Evolutionary conservation across 2,797 vertebrate genomes (phyloP).

Genomic region (Naso thynnoides): DNA sequence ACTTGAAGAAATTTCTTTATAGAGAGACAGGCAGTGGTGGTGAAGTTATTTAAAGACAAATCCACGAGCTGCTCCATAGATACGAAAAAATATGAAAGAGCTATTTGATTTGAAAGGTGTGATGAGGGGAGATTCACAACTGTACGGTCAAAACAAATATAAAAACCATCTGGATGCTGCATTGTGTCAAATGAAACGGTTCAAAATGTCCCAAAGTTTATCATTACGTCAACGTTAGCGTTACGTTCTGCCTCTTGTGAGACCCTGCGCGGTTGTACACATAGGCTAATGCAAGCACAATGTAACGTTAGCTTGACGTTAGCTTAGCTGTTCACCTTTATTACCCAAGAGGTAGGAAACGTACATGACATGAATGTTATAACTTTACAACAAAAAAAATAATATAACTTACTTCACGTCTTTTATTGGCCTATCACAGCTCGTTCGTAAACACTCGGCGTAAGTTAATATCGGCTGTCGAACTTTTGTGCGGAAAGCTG

Average conservation of each 20-base stretch:
- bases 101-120: background rate
- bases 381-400: fast-evolving
- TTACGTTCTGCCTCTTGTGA: no score
- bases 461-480: background rate
- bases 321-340: no score
- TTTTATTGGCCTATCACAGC: background rate
- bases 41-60: background rate
- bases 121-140: background rate
- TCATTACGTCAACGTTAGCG: no score
- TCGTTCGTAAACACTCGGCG: background rate
- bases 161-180: no score
- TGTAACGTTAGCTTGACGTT: no score
- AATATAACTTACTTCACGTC: background rate
- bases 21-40: background rate
- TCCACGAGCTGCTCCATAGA: background rate
- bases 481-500: background rate
- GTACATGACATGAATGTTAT: background rate
- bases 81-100: background rate
- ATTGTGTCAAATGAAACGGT: no score
- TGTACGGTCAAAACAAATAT: background rate
- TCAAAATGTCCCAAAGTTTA: no score
- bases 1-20: background rate
- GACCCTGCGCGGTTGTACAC: no score
- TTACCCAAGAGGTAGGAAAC: no score
- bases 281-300: no score